A percentile compares a stretch with the other conserved stretches of the same genome.
phyloP scores from a whole-genome alignment of 2,113 vertebrate species.

The Podiceps cristatus region DNA sequence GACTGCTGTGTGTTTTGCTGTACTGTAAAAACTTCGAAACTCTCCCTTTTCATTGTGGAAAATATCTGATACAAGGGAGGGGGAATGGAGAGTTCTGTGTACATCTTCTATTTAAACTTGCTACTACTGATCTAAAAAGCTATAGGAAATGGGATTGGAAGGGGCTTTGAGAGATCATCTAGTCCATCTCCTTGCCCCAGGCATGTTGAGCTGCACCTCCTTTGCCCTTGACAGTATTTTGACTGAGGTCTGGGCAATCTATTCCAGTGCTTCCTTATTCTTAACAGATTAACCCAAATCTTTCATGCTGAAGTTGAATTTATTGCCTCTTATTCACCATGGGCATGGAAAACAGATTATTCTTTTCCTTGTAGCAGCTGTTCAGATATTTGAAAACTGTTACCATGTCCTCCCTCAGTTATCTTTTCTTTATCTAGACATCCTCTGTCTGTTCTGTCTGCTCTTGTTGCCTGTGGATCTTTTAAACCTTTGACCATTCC shows the following conservation, averaged over 20 bases:
- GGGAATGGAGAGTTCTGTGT: background rate
- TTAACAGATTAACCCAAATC: slow-evolving; percentile 29
- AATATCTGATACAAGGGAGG: background rate
- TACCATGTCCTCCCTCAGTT: background rate
- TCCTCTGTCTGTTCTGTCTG: background rate
- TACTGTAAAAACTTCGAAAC: background rate
- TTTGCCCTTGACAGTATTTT: slow-evolving; percentile 18
- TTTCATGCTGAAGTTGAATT: slow-evolving; percentile 14
- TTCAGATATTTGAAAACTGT: slow-evolving; percentile 2
- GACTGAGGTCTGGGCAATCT: background rate
- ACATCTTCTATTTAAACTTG: background rate
- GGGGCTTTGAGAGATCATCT: background rate
- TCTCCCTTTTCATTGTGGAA: background rate
- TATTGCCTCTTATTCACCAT: slow-evolving; percentile 6
- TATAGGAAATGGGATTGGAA: slow-evolving; percentile 16
- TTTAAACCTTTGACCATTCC: background rate
- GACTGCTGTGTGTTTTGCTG: background rate
- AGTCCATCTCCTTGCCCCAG: background rate
- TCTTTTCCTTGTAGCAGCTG: background rate
- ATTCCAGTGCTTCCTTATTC: slow-evolving; percentile 3
- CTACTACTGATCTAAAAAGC: background rate
- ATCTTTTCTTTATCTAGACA: background rate
- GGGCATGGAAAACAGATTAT: slow-evolving; percentile 23
- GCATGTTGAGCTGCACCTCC: background rate
- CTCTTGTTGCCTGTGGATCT: background rate